Conservation (phyloP, 35 echinoderm and acorn worm genomes). For the Chiridota heheva region DNA sequence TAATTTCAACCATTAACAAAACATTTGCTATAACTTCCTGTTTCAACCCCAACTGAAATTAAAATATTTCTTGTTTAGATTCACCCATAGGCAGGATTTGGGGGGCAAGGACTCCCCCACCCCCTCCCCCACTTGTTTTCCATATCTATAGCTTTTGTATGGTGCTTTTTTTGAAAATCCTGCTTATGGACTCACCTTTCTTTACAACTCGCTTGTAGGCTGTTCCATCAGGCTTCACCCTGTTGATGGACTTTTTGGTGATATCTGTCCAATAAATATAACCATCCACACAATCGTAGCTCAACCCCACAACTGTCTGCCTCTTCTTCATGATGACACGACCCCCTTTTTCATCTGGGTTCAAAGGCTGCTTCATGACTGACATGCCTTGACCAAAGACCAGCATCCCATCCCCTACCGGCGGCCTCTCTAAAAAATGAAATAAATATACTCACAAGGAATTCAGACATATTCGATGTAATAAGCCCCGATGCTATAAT, state of each 20-base stretch:
- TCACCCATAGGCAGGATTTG: too few relatives aligned
- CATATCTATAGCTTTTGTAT: too few relatives aligned
- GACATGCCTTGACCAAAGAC: constrained; percentile 74
- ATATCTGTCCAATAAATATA: constrained; percentile 86
- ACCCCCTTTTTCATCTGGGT: constrained; percentile 29
- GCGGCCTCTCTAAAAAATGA: not conserved
- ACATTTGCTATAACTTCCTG: too few relatives aligned
- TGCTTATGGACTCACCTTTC: constrained; percentile 51
- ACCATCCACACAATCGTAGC: constrained; percentile 78
- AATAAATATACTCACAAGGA: constrained; percentile 1
- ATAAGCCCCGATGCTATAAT: too few relatives aligned
- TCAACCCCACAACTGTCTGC: constrained; percentile 85
- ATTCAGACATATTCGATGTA: too few relatives aligned
- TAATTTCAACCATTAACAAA: too few relatives aligned
- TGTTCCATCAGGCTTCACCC: constrained; percentile 59
- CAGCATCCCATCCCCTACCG: constrained; percentile 56
- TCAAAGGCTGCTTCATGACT: constrained; percentile 65
- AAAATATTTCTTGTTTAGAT: too few relatives aligned
- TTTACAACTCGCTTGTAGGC: constrained; percentile 50
- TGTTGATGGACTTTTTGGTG: constrained; percentile 55
- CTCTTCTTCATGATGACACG: constrained; percentile 67
- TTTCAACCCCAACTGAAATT: too few relatives aligned
- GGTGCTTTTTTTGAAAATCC: too few relatives aligned
- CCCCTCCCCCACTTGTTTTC: too few relatives aligned
- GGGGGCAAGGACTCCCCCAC: too few relatives aligned